These are phyloP conservation scores for Jordanella pulchra DNA, from an alignment of 2,797 vertebrate species.

Conservation along the genomic window DNA sequence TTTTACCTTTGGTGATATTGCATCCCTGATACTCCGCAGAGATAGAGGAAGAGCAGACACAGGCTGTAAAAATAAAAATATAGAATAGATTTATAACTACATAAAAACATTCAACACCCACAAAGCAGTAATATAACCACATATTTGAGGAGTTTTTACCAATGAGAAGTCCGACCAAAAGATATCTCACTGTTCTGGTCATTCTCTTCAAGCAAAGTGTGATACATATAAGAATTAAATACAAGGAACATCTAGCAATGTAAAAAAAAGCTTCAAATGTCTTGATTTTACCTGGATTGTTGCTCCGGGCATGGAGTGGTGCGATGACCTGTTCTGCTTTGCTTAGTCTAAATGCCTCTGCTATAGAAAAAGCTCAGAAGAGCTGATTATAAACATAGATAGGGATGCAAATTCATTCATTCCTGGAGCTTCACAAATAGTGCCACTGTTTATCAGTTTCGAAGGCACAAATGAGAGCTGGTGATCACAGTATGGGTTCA, in stretches of 20 bases:
- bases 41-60: not conserved
- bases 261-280: not conserved
- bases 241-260: not conserved
- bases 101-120: not conserved
- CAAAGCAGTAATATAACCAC: not conserved
- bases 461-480: not conserved
- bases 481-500: not conserved
- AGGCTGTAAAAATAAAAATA: slow-evolving; percentile 26
- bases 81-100: not conserved
- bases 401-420: slow-evolving; percentile 64
- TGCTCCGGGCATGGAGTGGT: not conserved
- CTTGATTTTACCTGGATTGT: slow-evolving; percentile 42
- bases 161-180: slow-evolving; percentile 33
- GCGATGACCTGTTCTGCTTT: slow-evolving; percentile 41
- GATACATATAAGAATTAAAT: slow-evolving; percentile 1
- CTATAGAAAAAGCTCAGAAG: not conserved
- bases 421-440: slow-evolving; percentile 39
- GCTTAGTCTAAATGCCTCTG: slow-evolving; percentile 27
- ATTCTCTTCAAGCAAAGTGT: slow-evolving; percentile 40
- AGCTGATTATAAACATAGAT: slow-evolving; percentile 55
- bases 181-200: slow-evolving; percentile 8
- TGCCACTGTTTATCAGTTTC: slow-evolving; percentile 21
- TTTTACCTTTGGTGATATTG: slow-evolving; percentile 19
- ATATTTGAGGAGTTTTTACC: slow-evolving; percentile 33
- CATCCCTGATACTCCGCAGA: slow-evolving; percentile 11